A percentile compares a stretch with the other conserved stretches of the same genome.
These are phyloP conservation scores for Enteromius fasciolatus DNA, from an alignment of 2,797 vertebrate genomes.

Conservation along the genomic window DNA sequence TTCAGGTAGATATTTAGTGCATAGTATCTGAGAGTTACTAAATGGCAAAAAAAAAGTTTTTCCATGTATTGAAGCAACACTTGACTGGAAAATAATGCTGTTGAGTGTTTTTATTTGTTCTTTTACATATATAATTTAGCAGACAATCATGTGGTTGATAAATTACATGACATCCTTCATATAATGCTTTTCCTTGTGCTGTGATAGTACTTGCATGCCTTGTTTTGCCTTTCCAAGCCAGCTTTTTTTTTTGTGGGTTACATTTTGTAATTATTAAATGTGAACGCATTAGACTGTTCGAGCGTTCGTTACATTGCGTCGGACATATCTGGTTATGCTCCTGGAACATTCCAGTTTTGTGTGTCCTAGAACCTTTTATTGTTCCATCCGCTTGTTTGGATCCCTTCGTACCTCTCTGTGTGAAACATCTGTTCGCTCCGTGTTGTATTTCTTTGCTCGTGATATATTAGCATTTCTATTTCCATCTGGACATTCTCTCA, in stretches of 20 bases:
- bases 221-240: slow-evolving; percentile 59
- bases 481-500: slow-evolving; percentile 52
- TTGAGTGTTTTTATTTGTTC: slow-evolving; percentile 51
- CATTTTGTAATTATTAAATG: slow-evolving; percentile 57
- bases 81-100: slow-evolving; percentile 54
- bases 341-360: slow-evolving; percentile 33
- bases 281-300: slow-evolving; percentile 55
- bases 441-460: slow-evolving; percentile 51
- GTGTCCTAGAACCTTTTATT: slow-evolving; percentile 10
- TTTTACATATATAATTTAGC: slow-evolving; percentile 61
- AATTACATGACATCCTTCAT: slow-evolving; percentile 63
- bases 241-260: slow-evolving; percentile 51
- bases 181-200: slow-evolving; percentile 52
- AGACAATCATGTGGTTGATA: slow-evolving; percentile 72
- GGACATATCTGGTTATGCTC: slow-evolving; percentile 22
- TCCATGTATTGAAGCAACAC: slow-evolving; percentile 39
- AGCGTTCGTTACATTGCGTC: slow-evolving; percentile 51
- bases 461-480: slow-evolving; percentile 55
- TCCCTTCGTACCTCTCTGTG: slow-evolving; percentile 37
- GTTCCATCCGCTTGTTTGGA: slow-evolving; percentile 17
- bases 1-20: background rate
- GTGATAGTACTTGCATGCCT: slow-evolving; percentile 23
- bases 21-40: slow-evolving; percentile 17
- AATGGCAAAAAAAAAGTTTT: slow-evolving; percentile 13
- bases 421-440: slow-evolving; percentile 54